phyloP scores from a whole-genome alignment of 2,888 invertebrate species.

The Blastobasis lacticolella region DNA sequence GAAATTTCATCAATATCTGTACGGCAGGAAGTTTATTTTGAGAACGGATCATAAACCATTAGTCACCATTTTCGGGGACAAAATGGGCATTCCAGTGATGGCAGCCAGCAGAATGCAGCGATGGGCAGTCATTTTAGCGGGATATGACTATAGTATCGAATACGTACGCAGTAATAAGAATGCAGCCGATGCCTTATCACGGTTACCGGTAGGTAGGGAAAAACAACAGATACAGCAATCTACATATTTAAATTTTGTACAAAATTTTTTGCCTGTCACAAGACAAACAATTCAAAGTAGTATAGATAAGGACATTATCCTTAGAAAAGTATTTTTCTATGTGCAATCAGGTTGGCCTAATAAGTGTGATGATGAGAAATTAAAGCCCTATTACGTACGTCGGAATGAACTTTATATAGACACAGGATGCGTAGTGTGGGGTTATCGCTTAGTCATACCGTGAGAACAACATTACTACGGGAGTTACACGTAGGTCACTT shows the following conservation, averaged over 20 bases:
- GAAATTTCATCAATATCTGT: constrained; percentile 12
- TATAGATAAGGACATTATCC: no score
- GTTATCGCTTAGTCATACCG: background rate
- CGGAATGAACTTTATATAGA: background rate
- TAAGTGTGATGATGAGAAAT: background rate
- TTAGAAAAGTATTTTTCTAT: no score
- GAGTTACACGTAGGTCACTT: background rate
- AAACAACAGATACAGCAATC: no score
- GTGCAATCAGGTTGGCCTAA: no score
- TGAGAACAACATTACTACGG: background rate
- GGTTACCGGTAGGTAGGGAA: background rate
- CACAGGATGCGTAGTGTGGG: background rate
- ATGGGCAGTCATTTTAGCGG: constrained; percentile 8
- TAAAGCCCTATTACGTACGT: background rate
- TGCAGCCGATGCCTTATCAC: constrained; percentile 4
- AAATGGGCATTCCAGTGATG: constrained; percentile 12
- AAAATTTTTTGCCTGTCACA: no score
- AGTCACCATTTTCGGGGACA: constrained; percentile 12
- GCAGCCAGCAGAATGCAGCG: constrained; percentile 10
- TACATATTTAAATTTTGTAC: no score
- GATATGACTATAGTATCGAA: constrained; percentile 2
- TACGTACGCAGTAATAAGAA: background rate
- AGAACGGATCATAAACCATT: constrained; percentile 13
- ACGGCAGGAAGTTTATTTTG: constrained; percentile 7
- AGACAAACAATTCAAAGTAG: no score